Percentiles rank a stretch among this genome's conserved stretches.
Conservation (phyloP, 2,797 vertebrate genomes). For the Coluber constrictor region DNA sequence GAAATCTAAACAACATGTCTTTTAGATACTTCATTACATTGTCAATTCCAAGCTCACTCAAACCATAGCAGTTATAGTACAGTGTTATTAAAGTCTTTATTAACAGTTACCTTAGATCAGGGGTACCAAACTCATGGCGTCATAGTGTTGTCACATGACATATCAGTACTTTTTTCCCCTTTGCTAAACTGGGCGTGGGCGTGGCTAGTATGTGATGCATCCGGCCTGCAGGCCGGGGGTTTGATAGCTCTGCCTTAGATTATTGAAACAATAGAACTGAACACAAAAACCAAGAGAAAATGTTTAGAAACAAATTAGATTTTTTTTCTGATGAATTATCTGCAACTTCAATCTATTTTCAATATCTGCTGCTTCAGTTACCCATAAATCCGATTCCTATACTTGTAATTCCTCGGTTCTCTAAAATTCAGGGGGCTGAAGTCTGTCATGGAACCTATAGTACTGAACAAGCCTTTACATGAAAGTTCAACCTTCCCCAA, state of each 20-base stretch:
- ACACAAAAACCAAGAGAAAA: background rate
- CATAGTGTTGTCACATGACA: no score
- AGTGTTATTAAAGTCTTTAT: background rate
- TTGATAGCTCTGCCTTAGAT: background rate
- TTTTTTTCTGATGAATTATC: background rate
- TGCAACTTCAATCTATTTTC: background rate
- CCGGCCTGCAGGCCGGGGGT: no score
- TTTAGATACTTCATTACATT: background rate
- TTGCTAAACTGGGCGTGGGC: no score
- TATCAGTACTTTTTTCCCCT: no score
- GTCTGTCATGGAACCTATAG: background rate
- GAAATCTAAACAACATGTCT: background rate
- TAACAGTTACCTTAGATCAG: background rate
- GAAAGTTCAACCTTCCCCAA: background rate
- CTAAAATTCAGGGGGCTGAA: background rate
- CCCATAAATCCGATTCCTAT: background rate
- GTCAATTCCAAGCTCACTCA: background rate
- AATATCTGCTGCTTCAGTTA: background rate
- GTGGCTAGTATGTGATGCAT: no score
- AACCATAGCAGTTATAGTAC: background rate
- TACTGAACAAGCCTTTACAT: background rate
- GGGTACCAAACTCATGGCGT: no score
- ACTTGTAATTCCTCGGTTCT: background rate
- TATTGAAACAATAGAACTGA: background rate
- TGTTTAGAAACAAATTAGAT: background rate